Conservation (phyloP, 2,113 vertebrate genomes). For the Zosterops hypoxanthus region DNA sequence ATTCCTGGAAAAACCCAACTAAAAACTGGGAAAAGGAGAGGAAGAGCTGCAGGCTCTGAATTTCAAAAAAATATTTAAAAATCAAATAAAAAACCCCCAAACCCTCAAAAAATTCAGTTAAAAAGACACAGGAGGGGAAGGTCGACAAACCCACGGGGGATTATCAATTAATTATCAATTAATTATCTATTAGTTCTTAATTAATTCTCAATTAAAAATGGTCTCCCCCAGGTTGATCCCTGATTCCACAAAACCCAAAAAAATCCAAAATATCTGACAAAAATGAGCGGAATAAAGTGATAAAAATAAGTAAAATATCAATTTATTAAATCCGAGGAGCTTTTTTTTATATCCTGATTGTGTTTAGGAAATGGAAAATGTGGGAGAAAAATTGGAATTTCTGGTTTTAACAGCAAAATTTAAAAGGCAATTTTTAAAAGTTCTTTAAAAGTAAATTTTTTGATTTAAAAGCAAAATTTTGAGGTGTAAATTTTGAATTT, state of each 20-base stretch:
- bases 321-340: background rate
- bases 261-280: background rate
- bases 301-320: background rate
- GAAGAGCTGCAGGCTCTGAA: background rate
- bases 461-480: background rate
- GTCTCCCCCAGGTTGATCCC: background rate
- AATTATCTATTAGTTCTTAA: no score
- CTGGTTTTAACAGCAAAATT: background rate
- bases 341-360: background rate
- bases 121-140: background rate
- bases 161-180: background rate
- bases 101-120: rapidly evolving
- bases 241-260: background rate
- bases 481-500: background rate
- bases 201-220: no score
- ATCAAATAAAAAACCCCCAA: rapidly evolving
- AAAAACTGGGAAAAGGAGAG: background rate
- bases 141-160: background rate
- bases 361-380: background rate
- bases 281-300: background rate
- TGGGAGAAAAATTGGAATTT: no score
- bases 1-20: background rate
- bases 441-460: background rate
- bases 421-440: background rate
- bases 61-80: background rate